Evolutionary conservation across 2,888 invertebrate species (phyloP).

Genomic region (Epistrophe grossulariae): DNA sequence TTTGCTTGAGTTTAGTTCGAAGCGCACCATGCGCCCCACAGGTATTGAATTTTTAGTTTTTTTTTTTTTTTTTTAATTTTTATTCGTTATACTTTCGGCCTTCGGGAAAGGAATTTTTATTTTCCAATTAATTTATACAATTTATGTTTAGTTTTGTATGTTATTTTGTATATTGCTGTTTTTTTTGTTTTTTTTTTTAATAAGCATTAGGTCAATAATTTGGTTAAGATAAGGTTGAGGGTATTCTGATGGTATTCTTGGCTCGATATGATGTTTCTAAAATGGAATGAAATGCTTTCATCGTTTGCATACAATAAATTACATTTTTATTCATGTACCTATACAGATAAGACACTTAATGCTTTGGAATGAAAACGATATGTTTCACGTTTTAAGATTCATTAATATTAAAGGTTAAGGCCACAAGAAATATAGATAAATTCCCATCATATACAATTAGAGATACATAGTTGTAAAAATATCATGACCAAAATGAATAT

Average conservation of each 20-base stretch:
- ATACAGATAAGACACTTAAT: conserved; percentile 22
- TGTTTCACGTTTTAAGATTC: background rate
- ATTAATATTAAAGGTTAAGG: conserved; percentile 22
- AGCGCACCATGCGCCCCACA: conserved; percentile 43
- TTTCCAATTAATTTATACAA: conserved; percentile 67
- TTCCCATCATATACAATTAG: background rate
- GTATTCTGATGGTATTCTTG: background rate
- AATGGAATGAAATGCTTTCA: conserved; percentile 39
- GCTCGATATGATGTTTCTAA: background rate
- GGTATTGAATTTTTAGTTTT: conserved; percentile 44
- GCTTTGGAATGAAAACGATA: conserved; percentile 15
- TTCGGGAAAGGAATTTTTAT: conserved; percentile 59
- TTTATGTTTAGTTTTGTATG: conserved; percentile 48
- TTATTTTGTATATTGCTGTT: conserved; percentile 37
- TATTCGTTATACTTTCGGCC: conserved; percentile 41
- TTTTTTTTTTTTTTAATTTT: conserved; percentile 34
- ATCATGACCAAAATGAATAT: background rate
- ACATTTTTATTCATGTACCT: conserved; percentile 17
- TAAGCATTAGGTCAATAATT: conserved; percentile 36
- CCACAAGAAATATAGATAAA: background rate
- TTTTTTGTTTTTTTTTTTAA: conserved; percentile 15
- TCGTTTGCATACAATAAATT: conserved; percentile 37
- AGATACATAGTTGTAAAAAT: background rate
- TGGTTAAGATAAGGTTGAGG: conserved; percentile 26
- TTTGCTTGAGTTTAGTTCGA: conserved; percentile 14